Evolutionary conservation across 2,113 vertebrate species (phyloP), one percentile per base, ranked within the genome.

Genomic region (Sander lucioperca): DNA sequence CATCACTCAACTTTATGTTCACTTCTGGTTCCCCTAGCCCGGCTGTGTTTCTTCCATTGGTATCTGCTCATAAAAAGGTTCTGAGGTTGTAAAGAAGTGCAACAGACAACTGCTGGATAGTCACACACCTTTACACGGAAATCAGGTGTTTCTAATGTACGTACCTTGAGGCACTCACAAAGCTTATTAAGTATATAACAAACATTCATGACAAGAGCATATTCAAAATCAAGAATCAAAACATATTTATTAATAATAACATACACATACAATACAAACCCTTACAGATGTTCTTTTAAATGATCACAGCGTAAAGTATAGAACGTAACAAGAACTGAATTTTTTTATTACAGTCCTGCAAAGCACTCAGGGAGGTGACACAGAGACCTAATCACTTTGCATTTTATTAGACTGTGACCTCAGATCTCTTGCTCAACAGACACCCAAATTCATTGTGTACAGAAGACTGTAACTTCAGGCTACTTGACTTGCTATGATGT

Each of bases 11-110:
- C 91, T 96, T 96, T 95, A 94, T 84, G 89, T 92, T 91, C 90
- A 89, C 88, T 94, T 93, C 93, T 93, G 94, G 66, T 85, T 93
- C 93, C 93, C 89, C 93, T 86, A 79, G 83, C 90, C 83, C 86
- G 75, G 92, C 84, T 88, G 88, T 90, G 93, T 89, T 92, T 95
- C 93, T 96, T 94, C 95, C 95, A 96, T 96, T 94, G 96, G 82
- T 82, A 83, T 84, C 83, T 84, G 80, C 88, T 92, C 93, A 95
- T 96, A 95, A 96, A 70, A 95, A 95, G 75, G 86, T 61, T 82
- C 91, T 80, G 79, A 87, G 73, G 85, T 80, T 94, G 94, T 93
- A 94, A 95, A 79, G 71, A 90, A 88, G 63, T 69, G 87, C 85
- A 88, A 73, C 11, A 47, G 82, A 91, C 62, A 77, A 91, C 82